These are phyloP conservation scores for Ochropacha duplaris DNA, from an alignment of 2,888 invertebrate species.

Conservation along the genomic window DNA sequence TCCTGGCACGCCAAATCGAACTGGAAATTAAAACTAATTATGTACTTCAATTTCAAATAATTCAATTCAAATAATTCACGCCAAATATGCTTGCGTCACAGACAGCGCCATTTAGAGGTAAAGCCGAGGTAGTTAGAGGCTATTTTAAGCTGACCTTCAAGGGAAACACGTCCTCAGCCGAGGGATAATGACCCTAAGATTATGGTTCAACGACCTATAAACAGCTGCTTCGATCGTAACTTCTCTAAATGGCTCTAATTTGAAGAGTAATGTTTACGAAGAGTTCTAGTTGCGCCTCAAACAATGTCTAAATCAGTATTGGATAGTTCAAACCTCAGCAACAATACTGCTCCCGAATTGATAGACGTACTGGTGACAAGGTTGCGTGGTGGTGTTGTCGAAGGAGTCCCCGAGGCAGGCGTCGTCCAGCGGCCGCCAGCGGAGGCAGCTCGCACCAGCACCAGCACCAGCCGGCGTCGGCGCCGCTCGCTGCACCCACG, in stretches of 20 bases:
- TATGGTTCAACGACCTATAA: not conserved
- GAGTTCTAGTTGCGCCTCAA: too few species aligned
- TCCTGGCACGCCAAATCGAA: conserved; percentile 84
- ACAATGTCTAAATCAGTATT: not conserved
- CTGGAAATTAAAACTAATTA: conserved; percentile 57
- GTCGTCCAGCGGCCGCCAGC: conserved; percentile 38
- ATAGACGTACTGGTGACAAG: conserved; percentile 75
- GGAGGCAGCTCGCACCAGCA: conserved; percentile 57
- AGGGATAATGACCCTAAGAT: not conserved
- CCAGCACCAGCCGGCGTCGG: conserved; percentile 40
- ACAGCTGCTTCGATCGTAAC: too few species aligned
- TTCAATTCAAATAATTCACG: not conserved
- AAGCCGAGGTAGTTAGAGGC: not conserved
- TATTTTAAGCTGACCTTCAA: not conserved
- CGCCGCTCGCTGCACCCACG: conserved; percentile 39
- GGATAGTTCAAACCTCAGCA: conserved; percentile 66
- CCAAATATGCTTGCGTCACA: conserved; percentile 4
- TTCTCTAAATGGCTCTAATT: too few species aligned
- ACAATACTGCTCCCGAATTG: conserved; percentile 76
- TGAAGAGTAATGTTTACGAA: too few species aligned
- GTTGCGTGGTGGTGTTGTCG: conserved; percentile 46
- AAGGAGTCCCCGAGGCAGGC: conserved; percentile 60
- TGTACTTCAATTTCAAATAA: too few species aligned
- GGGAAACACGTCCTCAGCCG: not conserved
- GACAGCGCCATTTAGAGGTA: not conserved